Evolutionary conservation across 2,888 invertebrate species (phyloP), one percentile per base, ranked within the genome.

Genomic region (Plagodis pulveraria): DNA sequence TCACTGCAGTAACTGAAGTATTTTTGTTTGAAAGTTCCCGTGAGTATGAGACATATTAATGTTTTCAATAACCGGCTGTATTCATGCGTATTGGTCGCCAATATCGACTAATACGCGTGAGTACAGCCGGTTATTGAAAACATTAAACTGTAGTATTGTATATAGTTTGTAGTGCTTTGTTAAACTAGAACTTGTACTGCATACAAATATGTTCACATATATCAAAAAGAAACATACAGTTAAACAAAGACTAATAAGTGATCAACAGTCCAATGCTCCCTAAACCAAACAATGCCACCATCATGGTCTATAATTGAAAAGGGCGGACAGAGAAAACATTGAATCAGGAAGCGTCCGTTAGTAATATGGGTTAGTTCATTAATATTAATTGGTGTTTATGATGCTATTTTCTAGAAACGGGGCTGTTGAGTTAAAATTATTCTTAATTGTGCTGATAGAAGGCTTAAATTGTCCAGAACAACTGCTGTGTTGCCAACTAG

Each of bases 371-470:
- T 57, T 61, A 56, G 55, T 75, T 79, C 71, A 81, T 88, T 84
- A 78, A 76, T 80, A 74, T 83, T 84, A 87, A 89, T 89, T 87
- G 81, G 74, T 67, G 76, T 83, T 84, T 81, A 87, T 83, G 77
- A 76, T 63, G 66, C 74, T 80, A 70, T 80, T 84, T 83, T 67
- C 69, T 72, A 71, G 76, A 42, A 46, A 33, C 11, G 8, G 53
- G 10, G 8, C 11, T 22, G 42, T 46, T 11, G 32, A 38, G 45
- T 40, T 52, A 8, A 36, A 32, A 11, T 35, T n/a, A 11, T 12
- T 42, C 12, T 22, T 22, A 22, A 22, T 22, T 22, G 22, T 22
- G 22, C 22, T 22, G 22, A 22, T 22, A 22, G 22, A 22, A 22
- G 22, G 4, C 22, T 22, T 2, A 22, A 22, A 22, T 22, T 22